Percentiles rank a stretch among this genome's conserved stretches.
These are phyloP conservation scores for Todiramphus chloris DNA, from an alignment of 2,113 vertebrate genomes.

Conservation along the genomic window DNA sequence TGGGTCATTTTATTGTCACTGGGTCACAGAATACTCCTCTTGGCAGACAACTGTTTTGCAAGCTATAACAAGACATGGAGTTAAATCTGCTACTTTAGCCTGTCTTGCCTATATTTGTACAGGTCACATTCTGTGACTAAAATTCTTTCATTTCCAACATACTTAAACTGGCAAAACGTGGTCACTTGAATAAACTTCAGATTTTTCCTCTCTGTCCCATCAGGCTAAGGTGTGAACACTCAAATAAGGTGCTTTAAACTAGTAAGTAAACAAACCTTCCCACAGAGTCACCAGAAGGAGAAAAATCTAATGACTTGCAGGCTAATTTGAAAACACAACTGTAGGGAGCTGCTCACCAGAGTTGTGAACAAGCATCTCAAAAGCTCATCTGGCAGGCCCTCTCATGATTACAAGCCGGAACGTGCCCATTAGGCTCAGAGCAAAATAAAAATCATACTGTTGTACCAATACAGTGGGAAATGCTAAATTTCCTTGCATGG, in stretches of 20 bases:
- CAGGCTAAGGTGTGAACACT: not conserved
- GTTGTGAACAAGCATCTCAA: not conserved
- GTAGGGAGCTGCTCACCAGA: not conserved
- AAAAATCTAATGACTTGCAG: not conserved
- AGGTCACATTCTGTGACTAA: not conserved
- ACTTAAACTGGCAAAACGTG: not conserved
- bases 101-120: not conserved
- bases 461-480: constrained; percentile 28
- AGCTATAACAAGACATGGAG: not conserved
- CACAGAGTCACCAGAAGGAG: not conserved
- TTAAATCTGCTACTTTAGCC: not conserved
- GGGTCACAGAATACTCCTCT: not conserved
- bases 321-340: not conserved
- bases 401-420: not conserved
- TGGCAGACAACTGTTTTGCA: not conserved
- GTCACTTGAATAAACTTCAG: not conserved
- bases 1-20: not conserved
- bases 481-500: constrained; percentile 19
- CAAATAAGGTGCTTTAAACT: not conserved
- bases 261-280: not conserved
- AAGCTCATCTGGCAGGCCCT: not conserved
- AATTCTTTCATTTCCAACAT: not conserved
- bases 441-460: constrained; percentile 5
- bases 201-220: not conserved
- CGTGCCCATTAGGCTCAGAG: not conserved